A percentile compares a stretch with the other conserved stretches of the same genome.
These are phyloP conservation scores for Parnassius glacialis DNA, from an alignment of 2,888 invertebrate species.

Conservation along the genomic window DNA sequence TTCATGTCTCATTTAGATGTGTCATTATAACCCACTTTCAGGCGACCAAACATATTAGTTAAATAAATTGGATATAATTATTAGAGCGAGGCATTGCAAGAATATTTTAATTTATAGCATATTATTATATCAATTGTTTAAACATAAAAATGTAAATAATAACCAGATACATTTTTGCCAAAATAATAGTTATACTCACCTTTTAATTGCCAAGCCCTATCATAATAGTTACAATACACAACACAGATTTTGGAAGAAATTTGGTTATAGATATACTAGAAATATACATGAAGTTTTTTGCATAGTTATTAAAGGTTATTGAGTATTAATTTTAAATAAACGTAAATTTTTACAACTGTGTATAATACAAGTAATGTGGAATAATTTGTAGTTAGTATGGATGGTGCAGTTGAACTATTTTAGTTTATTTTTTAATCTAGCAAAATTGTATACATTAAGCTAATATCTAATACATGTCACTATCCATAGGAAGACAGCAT, in stretches of 20 bases:
- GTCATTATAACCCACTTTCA: neutral
- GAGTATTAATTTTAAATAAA: neutral
- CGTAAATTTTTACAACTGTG: slow-evolving; percentile 11
- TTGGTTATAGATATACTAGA: neutral
- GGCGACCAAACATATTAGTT: too few relatives aligned
- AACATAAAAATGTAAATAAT: too few relatives aligned
- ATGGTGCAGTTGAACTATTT: neutral
- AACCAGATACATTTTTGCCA: too few relatives aligned
- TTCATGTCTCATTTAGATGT: neutral
- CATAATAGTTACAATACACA: neutral
- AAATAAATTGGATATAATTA: too few relatives aligned
- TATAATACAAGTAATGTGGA: slow-evolving; percentile 8
- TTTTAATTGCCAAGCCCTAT: neutral
- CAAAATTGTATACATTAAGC: slow-evolving; percentile 5
- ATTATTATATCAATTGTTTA: too few relatives aligned
- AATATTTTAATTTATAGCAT: too few relatives aligned
- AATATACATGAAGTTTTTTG: neutral
- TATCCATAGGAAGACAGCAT: neutral
- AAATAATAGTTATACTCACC: neutral
- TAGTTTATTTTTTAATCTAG: slow-evolving; percentile 4
- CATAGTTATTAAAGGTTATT: neutral
- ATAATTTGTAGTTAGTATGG: neutral
- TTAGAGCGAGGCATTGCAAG: too few relatives aligned
- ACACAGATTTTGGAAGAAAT: neutral
- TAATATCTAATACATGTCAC: neutral